Evolutionary conservation across 2,113 vertebrate genomes (phyloP).

Genomic region (Pachycephala philippinensis): DNA sequence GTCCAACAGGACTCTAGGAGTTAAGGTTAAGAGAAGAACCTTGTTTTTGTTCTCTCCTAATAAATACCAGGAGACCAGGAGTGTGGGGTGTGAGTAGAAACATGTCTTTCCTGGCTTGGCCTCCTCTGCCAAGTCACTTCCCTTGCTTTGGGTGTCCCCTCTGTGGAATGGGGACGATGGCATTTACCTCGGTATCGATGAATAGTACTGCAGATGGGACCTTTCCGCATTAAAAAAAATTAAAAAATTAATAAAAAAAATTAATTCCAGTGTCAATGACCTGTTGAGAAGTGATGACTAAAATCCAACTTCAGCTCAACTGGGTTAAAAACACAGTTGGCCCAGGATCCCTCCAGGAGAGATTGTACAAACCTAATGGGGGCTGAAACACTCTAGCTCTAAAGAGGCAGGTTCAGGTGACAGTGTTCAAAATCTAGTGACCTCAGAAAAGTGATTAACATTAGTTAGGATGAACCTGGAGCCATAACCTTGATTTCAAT

Average conservation of each 20-base stretch:
- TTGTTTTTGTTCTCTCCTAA: background rate
- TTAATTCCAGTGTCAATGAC: background rate
- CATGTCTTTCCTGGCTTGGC: background rate
- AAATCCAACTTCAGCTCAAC: background rate
- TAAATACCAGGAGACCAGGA: accelerated
- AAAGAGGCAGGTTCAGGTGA: background rate
- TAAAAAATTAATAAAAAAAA: background rate
- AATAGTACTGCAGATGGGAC: background rate
- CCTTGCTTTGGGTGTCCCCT: background rate
- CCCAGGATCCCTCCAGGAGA: background rate
- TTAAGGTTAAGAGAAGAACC: background rate
- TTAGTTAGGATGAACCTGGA: background rate
- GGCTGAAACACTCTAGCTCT: background rate
- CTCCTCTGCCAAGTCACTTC: background rate
- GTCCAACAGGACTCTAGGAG: background rate
- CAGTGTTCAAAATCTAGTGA: background rate
- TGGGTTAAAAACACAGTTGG: background rate
- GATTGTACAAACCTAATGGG: background rate
- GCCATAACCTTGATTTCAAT: background rate
- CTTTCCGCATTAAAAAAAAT: background rate
- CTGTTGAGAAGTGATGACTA: background rate
- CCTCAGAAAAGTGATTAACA: background rate
- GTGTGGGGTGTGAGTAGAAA: background rate
- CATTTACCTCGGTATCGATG: background rate
- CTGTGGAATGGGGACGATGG: background rate